phyloP scores from a whole-genome alignment of 2,113 vertebrate species.

The Trichechus manatus region DNA sequence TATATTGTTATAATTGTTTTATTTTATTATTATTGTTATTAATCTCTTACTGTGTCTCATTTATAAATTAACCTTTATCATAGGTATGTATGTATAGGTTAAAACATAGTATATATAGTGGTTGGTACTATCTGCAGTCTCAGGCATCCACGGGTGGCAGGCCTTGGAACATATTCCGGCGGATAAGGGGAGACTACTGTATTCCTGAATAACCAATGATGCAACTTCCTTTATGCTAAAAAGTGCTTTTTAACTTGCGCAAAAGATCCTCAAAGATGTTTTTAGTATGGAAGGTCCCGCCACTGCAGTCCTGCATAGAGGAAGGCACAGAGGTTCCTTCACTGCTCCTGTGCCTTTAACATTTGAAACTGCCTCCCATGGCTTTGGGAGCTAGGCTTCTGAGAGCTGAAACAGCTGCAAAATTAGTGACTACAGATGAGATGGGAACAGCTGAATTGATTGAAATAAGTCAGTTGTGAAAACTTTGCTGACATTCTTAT shows the following conservation, averaged over 20 bases:
- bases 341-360: background rate
- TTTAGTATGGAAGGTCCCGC: background rate
- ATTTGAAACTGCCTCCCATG: background rate
- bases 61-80: too few species aligned
- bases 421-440: background rate
- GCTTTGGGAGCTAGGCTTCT: background rate
- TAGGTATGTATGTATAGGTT: too few species aligned
- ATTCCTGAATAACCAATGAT: background rate
- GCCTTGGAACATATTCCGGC: too few species aligned
- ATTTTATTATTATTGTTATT: too few species aligned
- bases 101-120: too few species aligned
- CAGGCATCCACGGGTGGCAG: too few species aligned
- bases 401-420: background rate
- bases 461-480: background rate
- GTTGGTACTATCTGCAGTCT: too few species aligned
- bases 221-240: background rate
- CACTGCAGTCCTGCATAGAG: background rate
- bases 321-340: background rate
- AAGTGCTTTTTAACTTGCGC: background rate
- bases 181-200: too few species aligned
- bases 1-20: too few species aligned
- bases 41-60: too few species aligned
- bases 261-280: background rate
- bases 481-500: background rate
- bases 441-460: background rate